These are phyloP conservation scores for Ptychodera flava DNA, from an alignment of 35 echinoderm and acorn worm genomes.

Conservation along the genomic window DNA sequence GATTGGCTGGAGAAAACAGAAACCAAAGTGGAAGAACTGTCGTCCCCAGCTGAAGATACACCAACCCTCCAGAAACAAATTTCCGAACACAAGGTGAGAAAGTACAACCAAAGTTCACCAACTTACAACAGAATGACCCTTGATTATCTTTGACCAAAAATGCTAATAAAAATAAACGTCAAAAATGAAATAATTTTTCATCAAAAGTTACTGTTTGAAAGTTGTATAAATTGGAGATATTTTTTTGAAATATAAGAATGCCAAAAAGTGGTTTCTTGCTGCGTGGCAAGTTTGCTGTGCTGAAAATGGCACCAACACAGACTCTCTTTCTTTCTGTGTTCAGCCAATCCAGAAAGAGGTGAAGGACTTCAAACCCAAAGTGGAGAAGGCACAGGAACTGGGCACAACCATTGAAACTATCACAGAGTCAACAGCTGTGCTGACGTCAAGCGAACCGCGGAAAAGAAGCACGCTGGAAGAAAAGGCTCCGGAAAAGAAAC, in stretches of 20 bases:
- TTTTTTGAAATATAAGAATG: too few relatives aligned
- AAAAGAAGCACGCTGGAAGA: background rate
- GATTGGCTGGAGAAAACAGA: slow-evolving; percentile 90
- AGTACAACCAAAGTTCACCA: background rate
- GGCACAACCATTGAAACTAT: slow-evolving; percentile 58
- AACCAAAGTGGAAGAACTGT: slow-evolving; percentile 55
- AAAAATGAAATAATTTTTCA: background rate
- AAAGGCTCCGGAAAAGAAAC: background rate
- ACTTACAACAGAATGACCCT: background rate
- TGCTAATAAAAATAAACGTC: background rate
- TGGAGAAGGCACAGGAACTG: slow-evolving; percentile 61
- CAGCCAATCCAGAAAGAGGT: slow-evolving; percentile 94
- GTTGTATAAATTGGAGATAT: too few relatives aligned
- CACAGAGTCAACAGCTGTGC: background rate
- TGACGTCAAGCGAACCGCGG: background rate
- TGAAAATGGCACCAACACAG: too few relatives aligned
- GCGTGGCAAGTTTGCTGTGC: too few relatives aligned
- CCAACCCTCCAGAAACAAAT: slow-evolving; percentile 70
- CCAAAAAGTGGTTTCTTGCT: too few relatives aligned
- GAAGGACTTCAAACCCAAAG: slow-evolving; percentile 65
- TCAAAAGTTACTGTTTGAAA: too few relatives aligned
- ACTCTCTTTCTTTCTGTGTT: too few relatives aligned
- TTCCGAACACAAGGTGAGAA: slow-evolving; percentile 60
- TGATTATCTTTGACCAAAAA: background rate
- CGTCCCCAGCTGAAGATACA: slow-evolving; percentile 51